Conservation (phyloP, 2,113 vertebrate species). For the Scomber scombrus region DNA sequence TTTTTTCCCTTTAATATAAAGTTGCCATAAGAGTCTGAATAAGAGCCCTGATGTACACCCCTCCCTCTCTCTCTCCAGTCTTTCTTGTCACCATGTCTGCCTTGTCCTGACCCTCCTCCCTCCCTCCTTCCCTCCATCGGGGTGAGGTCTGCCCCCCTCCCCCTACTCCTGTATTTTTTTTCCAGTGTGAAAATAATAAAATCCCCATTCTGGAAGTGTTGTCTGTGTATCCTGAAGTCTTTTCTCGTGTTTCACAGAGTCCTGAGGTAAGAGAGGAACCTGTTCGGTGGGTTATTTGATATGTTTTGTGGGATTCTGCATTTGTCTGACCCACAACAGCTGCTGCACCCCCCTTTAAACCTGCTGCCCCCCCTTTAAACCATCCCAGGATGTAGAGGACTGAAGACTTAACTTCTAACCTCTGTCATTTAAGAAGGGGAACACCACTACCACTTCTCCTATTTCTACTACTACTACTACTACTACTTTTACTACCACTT, state of each 20-base stretch:
- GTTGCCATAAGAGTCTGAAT: slow-evolving; percentile 20
- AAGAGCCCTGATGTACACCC: slow-evolving; percentile 22
- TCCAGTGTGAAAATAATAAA: slow-evolving; percentile 77
- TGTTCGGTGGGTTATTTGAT: slow-evolving; percentile 60
- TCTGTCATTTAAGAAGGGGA: neutral
- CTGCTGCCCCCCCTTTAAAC: neutral
- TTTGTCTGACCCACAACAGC: slow-evolving; percentile 66
- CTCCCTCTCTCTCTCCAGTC: slow-evolving; percentile 22
- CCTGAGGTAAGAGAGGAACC: slow-evolving; percentile 21
- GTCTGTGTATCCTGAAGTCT: slow-evolving; percentile 22
- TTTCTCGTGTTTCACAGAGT: slow-evolving; percentile 43
- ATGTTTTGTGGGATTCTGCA: slow-evolving; percentile 41
- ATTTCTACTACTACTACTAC: no score
- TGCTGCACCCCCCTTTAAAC: slow-evolving; percentile 33
- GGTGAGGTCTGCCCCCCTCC: slow-evolving; percentile 9
- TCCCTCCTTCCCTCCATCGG: neutral
- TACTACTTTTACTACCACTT: neutral
- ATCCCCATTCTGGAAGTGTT: slow-evolving; percentile 59
- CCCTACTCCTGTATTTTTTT: slow-evolving; percentile 60
- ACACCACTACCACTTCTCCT: neutral
- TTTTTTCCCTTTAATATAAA: slow-evolving; percentile 18
- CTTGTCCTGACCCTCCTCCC: slow-evolving; percentile 48
- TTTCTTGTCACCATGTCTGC: slow-evolving; percentile 64
- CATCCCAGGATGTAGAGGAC: neutral
- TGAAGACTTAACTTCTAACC: neutral